Conservation (phyloP, 2,113 vertebrate species). For the Larimichthys polyactis region DNA sequence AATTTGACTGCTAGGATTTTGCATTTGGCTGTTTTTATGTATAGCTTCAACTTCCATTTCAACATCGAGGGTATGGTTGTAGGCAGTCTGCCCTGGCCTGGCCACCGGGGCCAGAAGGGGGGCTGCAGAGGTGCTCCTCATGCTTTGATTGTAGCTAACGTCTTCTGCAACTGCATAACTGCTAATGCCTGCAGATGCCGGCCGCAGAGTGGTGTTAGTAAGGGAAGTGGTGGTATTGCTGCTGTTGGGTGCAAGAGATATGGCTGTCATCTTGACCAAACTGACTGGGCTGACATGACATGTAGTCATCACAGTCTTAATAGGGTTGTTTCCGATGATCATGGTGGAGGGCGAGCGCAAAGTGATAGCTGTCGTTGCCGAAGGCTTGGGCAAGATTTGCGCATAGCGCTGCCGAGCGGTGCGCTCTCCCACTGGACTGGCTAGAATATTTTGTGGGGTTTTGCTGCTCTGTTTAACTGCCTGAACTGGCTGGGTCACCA, state of each 20-base stretch:
- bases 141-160: constrained; percentile 80
- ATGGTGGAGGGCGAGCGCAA: constrained; percentile 95
- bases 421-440: constrained; percentile 91
- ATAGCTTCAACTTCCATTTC: constrained; percentile 91
- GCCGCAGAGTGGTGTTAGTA: constrained; percentile 83
- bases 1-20: constrained; percentile 56
- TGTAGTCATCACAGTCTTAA: constrained; percentile 94
- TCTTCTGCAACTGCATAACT: constrained; percentile 83
- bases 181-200: constrained; percentile 84
- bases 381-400: constrained; percentile 97
- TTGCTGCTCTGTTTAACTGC: constrained; percentile 93
- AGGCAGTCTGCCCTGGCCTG: constrained; percentile 72
- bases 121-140: constrained; percentile 88
- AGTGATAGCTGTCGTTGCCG: constrained; percentile 88
- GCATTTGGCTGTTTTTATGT: constrained; percentile 84
- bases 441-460: constrained; percentile 89
- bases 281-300: constrained; percentile 93
- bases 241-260: constrained; percentile 90
- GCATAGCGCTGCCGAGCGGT: constrained; percentile 93
- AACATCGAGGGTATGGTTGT: constrained; percentile 84
- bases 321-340: constrained; percentile 94
- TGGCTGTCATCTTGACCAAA: constrained; percentile 96
- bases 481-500: constrained; percentile 95
- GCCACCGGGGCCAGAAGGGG: constrained; percentile 88
- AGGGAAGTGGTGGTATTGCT: constrained; percentile 74